These are phyloP conservation scores for Tigriopus californicus DNA, from an alignment of 2,888 invertebrate genomes.

Conservation along the genomic window DNA sequence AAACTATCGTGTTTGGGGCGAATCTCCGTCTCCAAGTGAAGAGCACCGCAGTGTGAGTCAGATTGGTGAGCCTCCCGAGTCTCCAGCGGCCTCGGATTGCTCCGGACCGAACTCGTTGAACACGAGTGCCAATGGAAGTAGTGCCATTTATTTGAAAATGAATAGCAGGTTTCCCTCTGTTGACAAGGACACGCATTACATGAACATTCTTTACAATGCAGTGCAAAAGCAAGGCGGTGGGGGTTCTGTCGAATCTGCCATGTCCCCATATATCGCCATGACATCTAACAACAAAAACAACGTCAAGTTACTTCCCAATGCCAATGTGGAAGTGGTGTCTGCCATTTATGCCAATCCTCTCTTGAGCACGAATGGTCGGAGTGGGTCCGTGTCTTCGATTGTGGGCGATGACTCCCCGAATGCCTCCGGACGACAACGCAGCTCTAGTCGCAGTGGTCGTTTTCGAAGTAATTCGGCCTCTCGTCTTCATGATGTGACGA, in stretches of 20 bases:
- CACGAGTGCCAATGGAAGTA: neutral
- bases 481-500: neutral
- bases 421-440: neutral
- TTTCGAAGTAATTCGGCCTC: no score
- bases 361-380: no score
- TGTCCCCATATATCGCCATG: slow-evolving; percentile 8
- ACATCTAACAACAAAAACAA: neutral
- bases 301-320: neutral
- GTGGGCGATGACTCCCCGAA: no score
- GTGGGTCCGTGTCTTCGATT: no score
- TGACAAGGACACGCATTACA: slow-evolving; percentile 3
- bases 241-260: slow-evolving; percentile 9
- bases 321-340: neutral
- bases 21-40: neutral
- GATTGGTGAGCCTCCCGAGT: neutral
- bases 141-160: slow-evolving; percentile 10
- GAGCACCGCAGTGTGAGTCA: slow-evolving; percentile 4
- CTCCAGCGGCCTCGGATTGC: neutral
- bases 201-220: slow-evolving; percentile 15
- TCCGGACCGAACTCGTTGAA: neutral
- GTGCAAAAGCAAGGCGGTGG: slow-evolving; percentile 9
- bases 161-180: neutral
- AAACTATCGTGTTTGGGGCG: neutral
- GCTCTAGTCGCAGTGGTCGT: neutral
- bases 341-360: slow-evolving; percentile 6